phyloP scores from a whole-genome alignment of 2,888 invertebrate species.

The Leptura quadrifasciata region DNA sequence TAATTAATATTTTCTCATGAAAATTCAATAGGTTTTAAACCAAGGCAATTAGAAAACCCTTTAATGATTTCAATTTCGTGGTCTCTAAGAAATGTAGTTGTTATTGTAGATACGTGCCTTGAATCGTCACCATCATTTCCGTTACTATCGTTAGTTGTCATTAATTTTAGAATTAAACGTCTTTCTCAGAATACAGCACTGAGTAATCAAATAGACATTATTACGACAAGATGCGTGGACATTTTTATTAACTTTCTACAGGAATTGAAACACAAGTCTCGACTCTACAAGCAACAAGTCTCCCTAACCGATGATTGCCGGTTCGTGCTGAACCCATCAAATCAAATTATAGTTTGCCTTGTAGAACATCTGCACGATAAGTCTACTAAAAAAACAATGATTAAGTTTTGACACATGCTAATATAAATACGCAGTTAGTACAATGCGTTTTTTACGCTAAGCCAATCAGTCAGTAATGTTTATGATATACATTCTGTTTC shows the following conservation, averaged over 20 bases:
- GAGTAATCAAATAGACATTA: neutral
- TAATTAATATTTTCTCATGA: too few relatives aligned
- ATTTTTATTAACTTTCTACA: neutral
- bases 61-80: too few relatives aligned
- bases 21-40: too few relatives aligned
- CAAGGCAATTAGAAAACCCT: too few relatives aligned
- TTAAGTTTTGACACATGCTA: neutral
- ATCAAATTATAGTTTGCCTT: neutral
- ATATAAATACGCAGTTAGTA: neutral
- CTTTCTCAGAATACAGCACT: neutral
- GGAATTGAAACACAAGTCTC: neutral
- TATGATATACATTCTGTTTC: too few relatives aligned
- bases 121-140: too few relatives aligned
- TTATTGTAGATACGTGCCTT: too few relatives aligned
- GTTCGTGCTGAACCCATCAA: neutral
- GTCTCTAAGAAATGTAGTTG: too few relatives aligned
- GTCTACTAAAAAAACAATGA: neutral
- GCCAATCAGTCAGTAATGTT: too few relatives aligned
- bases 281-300: neutral
- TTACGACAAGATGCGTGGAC: neutral
- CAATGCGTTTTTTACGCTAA: too few relatives aligned
- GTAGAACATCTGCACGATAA: neutral
- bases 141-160: too few relatives aligned
- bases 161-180: too few relatives aligned
- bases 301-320: neutral